phyloP scores from a whole-genome alignment of 92 coral and sea anemone species.

The Zoanthus gigantus region DNA sequence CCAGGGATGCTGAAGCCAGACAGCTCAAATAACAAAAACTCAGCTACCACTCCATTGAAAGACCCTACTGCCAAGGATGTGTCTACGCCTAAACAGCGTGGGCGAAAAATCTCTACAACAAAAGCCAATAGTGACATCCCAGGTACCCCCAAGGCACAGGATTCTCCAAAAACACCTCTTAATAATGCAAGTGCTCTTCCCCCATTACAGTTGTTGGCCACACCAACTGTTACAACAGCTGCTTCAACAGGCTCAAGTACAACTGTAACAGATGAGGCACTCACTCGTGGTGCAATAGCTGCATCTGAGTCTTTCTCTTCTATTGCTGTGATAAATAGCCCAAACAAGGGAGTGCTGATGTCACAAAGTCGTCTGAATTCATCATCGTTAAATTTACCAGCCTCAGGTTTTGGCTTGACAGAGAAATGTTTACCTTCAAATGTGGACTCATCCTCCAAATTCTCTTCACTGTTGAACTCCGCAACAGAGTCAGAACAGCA shows the following conservation, averaged over 20 bases:
- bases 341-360: not conserved
- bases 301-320: constrained; percentile 22
- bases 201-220: not conserved
- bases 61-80: constrained; percentile 24
- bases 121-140: constrained; percentile 61
- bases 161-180: constrained; percentile 42
- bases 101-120: constrained; percentile 85
- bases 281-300: constrained; percentile 44
- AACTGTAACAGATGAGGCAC: constrained; percentile 35
- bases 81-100: constrained; percentile 81
- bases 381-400: constrained; percentile 33
- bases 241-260: constrained; percentile 53
- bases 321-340: not conserved
- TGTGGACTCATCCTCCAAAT: not conserved
- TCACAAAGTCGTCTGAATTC: constrained; percentile 30
- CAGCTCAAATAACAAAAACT: constrained; percentile 33
- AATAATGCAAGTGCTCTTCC: constrained; percentile 25
- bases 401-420: not conserved
- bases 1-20: constrained; percentile 68
- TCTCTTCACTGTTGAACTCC: not conserved
- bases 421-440: not conserved
- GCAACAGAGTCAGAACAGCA: not conserved
- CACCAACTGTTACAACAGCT: constrained; percentile 48
- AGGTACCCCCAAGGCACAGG: constrained; percentile 43
- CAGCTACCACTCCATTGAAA: constrained; percentile 32